Percentiles rank a stretch among this genome's conserved stretches.
Conservation (phyloP, 1,140 invertebrate species). For the Sitobion miscanthi region DNA sequence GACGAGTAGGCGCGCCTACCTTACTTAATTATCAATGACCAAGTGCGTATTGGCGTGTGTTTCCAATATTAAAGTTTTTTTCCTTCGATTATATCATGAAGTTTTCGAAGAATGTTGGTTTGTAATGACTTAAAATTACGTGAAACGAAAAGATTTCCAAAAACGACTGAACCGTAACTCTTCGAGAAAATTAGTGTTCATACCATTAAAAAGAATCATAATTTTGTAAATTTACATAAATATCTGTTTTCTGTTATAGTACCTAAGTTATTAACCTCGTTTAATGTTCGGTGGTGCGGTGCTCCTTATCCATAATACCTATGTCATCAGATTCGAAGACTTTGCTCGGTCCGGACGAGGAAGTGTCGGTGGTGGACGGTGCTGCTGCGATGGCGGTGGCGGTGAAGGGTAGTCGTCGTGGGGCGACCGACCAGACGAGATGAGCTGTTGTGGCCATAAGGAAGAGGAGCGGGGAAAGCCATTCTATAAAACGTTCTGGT, state of each 20-base stretch:
- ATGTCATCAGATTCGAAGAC: not conserved
- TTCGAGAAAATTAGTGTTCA: not conserved
- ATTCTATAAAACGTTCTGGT: constrained; percentile 18
- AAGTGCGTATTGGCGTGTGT: not conserved
- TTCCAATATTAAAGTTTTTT: not conserved
- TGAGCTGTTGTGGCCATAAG: not conserved
- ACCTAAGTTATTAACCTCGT: not conserved
- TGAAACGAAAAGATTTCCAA: not conserved
- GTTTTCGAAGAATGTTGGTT: not conserved
- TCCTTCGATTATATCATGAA: too few relatives aligned
- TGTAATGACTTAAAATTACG: not conserved
- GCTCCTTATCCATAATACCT: not conserved
- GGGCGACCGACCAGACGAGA: not conserved
- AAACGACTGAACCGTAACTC: not conserved
- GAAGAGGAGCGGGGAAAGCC: not conserved
- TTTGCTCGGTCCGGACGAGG: not conserved
- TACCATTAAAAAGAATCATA: not conserved
- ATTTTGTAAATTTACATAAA: not conserved
- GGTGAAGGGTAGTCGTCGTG: not conserved
- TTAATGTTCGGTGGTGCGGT: not conserved
- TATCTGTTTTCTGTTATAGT: not conserved
- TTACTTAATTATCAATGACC: not conserved
- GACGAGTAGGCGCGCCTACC: too few relatives aligned
- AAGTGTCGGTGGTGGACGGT: not conserved
- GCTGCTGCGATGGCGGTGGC: too few relatives aligned